phyloP scores from a whole-genome alignment of 2,888 invertebrate genomes.

The Fragum fragum region DNA sequence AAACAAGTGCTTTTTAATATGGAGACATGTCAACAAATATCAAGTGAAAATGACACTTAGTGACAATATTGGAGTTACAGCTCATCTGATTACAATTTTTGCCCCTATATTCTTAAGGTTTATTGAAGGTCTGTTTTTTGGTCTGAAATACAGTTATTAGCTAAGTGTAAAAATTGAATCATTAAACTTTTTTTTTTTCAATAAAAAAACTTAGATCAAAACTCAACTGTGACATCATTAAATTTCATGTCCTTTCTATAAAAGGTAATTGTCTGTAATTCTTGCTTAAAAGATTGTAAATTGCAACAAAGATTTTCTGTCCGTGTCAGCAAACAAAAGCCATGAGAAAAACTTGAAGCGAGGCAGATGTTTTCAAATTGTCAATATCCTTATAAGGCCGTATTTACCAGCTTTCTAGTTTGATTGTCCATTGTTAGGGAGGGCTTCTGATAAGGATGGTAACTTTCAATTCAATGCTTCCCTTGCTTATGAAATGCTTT shows the following conservation, averaged over 20 bases:
- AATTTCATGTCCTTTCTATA: slow-evolving; percentile 14
- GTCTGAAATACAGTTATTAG: neutral
- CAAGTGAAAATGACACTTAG: too few species aligned
- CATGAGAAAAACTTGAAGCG: slow-evolving; percentile 42
- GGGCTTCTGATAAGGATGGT: too few species aligned
- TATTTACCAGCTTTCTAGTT: slow-evolving; percentile 37
- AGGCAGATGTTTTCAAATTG: slow-evolving; percentile 33
- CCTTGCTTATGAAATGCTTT: too few species aligned
- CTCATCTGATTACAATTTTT: too few species aligned
- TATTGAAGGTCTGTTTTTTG: too few species aligned
- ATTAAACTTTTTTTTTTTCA: neutral
- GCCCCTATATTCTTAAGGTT: too few species aligned
- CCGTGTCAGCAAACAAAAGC: slow-evolving; percentile 41
- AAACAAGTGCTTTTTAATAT: too few species aligned
- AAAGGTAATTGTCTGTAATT: slow-evolving; percentile 22
- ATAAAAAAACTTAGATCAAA: slow-evolving; percentile 10
- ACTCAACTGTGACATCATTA: slow-evolving; percentile 11
- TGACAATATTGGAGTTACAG: too few species aligned
- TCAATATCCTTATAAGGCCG: slow-evolving; percentile 44
- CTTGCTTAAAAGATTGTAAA: slow-evolving; percentile 25
- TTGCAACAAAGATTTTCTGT: slow-evolving; percentile 33
- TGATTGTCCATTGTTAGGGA: neutral
- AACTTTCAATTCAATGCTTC: too few species aligned
- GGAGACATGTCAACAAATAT: too few species aligned
- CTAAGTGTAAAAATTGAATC: neutral